A percentile compares a stretch with the other conserved stretches of the same genome.
phyloP scores from a whole-genome alignment of 2,888 invertebrate genomes.

The Microctonus hyperodae region DNA sequence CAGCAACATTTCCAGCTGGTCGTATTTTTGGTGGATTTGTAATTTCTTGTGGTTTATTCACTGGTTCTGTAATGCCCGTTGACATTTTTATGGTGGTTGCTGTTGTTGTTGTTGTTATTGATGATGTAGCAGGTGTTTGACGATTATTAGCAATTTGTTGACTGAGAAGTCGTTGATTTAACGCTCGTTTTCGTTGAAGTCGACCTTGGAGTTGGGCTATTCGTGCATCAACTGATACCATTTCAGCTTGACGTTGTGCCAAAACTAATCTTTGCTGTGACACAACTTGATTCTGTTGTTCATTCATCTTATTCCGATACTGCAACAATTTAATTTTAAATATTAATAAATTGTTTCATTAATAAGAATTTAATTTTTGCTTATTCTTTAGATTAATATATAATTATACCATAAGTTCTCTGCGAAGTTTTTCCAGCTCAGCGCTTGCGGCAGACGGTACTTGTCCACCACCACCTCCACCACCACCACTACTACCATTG shows the following conservation, averaged over 20 bases:
- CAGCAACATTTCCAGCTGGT: constrained; percentile 81
- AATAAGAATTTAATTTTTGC: neutral
- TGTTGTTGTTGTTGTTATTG: constrained; percentile 9
- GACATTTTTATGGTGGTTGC: constrained; percentile 13
- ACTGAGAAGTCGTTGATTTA: constrained; percentile 78
- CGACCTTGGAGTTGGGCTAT: constrained; percentile 94
- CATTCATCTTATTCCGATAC: constrained; percentile 96
- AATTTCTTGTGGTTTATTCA: constrained; percentile 18
- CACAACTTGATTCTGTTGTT: constrained; percentile 91
- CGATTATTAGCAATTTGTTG: constrained; percentile 65
- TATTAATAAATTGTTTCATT: neutral
- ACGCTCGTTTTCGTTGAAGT: constrained; percentile 84
- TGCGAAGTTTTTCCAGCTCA: constrained; percentile 89
- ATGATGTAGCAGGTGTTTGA: constrained; percentile 23
- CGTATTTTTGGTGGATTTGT: constrained; percentile 57
- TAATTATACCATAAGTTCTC: constrained; percentile 86
- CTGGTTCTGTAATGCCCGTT: constrained; percentile 7
- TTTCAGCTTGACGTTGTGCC: constrained; percentile 88
- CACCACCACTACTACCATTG: constrained; percentile 41
- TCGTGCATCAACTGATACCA: constrained; percentile 89
- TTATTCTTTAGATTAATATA: neutral
- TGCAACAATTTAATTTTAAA: constrained; percentile 58
- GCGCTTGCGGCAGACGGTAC: constrained; percentile 77
- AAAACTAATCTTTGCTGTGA: constrained; percentile 89
- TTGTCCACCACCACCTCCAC: constrained; percentile 51